Evolutionary conservation across 2,888 invertebrate species (phyloP).

Genomic region (Slavum lentiscoides): DNA sequence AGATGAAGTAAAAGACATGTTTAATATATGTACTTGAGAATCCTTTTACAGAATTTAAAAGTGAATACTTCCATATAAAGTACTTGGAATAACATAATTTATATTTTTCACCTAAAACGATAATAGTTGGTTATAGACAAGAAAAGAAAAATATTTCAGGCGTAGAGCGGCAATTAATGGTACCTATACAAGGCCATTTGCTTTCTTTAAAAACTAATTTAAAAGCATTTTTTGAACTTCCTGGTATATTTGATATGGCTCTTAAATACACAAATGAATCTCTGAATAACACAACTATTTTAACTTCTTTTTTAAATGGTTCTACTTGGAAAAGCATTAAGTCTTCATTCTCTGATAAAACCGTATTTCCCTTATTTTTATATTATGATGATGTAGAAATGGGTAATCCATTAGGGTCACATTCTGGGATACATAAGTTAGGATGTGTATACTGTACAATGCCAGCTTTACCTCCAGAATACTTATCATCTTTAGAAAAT

Average conservation of each 20-base stretch:
- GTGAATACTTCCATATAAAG: background rate
- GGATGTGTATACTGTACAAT: conserved; percentile 10
- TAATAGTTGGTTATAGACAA: background rate
- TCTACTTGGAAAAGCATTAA: conserved; percentile 4
- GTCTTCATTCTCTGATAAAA: background rate
- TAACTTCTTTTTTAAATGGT: conserved; percentile 15
- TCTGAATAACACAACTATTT: background rate
- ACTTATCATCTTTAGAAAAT: conserved; percentile 5
- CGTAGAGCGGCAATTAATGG: background rate
- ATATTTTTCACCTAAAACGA: background rate
- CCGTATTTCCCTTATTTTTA: conserved; percentile 13
- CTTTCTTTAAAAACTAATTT: background rate
- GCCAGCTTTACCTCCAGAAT: background rate
- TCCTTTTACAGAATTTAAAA: background rate
- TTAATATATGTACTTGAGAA: background rate
- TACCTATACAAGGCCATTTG: background rate
- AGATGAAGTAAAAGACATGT: background rate
- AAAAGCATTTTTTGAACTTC: conserved; percentile 1
- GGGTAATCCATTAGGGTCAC: conserved; percentile 16
- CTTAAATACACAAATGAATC: background rate
- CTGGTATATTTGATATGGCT: background rate
- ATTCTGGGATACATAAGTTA: conserved; percentile 9
- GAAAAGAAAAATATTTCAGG: background rate
- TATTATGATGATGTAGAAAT: conserved; percentile 19
- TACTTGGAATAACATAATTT: conserved; percentile 8